These are phyloP conservation scores for Chironomus tepperi DNA, from an alignment of 1,140 invertebrate genomes.

Conservation along the genomic window DNA sequence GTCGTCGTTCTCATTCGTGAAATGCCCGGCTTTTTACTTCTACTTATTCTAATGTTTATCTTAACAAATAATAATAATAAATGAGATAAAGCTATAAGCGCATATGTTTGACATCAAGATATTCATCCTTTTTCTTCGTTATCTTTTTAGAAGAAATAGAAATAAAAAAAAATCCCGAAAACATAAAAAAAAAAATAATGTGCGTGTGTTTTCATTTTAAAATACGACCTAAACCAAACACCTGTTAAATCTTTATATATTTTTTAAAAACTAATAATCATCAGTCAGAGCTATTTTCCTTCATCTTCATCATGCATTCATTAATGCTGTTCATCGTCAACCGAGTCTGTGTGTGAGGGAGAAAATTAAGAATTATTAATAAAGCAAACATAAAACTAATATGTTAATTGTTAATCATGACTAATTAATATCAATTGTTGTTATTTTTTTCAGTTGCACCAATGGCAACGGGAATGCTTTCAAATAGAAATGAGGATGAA, in stretches of 20 bases:
- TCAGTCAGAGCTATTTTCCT: neutral
- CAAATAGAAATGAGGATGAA: conserved; percentile 15
- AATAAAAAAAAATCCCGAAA: neutral
- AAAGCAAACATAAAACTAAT: neutral
- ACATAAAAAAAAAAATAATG: neutral
- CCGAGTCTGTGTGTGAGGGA: neutral
- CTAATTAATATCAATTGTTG: conserved; percentile 10
- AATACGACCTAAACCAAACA: neutral
- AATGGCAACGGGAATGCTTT: conserved; percentile 2
- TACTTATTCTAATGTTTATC: neutral
- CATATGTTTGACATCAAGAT: conserved; percentile 12
- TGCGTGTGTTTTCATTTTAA: neutral
- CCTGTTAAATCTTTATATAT: neutral
- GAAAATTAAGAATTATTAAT: neutral
- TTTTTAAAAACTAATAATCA: neutral
- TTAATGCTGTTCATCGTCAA: neutral
- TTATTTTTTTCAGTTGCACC: conserved; percentile 4
- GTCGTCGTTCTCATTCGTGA: neutral
- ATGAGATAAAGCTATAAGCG: conserved; percentile 8
- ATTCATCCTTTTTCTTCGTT: neutral
- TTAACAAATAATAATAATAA: conserved; percentile 4
- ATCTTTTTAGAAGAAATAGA: neutral
- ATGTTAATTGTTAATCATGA: conserved; percentile 14
- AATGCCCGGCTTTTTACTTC: too few relatives aligned
- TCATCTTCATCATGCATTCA: neutral